Evolutionary conservation across 1,140 invertebrate species (phyloP), one percentile per base, ranked within the genome.

Genomic region (Listronotus oregonensis): DNA sequence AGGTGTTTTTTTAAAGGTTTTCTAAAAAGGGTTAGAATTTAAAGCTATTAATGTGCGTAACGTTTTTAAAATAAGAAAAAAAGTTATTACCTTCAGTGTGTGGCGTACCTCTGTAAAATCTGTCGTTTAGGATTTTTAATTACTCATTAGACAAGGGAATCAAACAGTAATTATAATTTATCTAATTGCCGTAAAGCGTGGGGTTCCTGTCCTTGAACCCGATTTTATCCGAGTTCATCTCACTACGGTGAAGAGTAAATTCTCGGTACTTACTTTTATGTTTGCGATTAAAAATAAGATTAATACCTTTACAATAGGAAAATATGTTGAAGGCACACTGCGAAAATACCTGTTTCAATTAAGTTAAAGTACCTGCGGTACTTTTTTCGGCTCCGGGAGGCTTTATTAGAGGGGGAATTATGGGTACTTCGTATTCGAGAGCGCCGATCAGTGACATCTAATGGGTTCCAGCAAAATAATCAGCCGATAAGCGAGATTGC

Each of bases 301-400:
- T 50, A 50, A 50, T 50, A 50, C 47, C 47, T 50, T 50, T 50
- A 50, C 47, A 50, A 50, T 50, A 50, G 47, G 21, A 50, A 50
- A 50, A 21, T 50, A 50, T 50, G 47, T 50, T 50, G 47, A 50
- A 50, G 31, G 47, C 18, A 21, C 18, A 21, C 47, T 37, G 34
- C 8, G 34, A 37, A 37, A 37, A 37, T 37, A 37, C 34, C 34
- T 37, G 34, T 50, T 50, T 50, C 47, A 50, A 50, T 50, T 50
- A 50, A 50, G 7, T 50, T 6, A 18, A 31, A 50, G 17, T 50
- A 50, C 11, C 11, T 37, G 34, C 34, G 34, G 34, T 37, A 12
- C 21, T 17, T 32, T 17, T 50, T 21, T 50, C 47, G 47, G 47
- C 47, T 50, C 47, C 47, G n/a, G 47, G 47, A 50, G 47, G 47